Base-by-base conservation (phyloP, 2,797 vertebrate genomes). In the Pipistrellus pipistrellus region DNA sequence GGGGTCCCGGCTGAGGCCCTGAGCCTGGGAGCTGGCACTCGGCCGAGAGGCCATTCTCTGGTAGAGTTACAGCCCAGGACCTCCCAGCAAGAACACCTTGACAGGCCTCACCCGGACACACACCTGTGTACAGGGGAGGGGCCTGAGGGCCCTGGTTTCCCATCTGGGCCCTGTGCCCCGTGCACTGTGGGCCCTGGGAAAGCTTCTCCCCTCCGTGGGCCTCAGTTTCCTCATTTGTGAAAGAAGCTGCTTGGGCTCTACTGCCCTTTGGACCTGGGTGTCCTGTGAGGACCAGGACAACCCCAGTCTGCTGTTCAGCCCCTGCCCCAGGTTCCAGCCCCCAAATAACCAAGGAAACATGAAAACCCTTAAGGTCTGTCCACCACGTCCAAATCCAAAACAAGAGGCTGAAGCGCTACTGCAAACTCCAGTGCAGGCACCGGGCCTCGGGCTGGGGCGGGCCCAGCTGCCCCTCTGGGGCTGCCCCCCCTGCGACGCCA, bases 381-480 rank as follows among this genome's bases (percentile, higher is more conserved):
- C 21, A 59, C 78, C 14, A 14, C 0, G 0, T 91, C 25, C 84
- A 57, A 41, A n/a, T 14, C 25, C 46, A 90, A 94, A 55, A 55
- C 53, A 55, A 55, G 53, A 20, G 53, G 20, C 18, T 55, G 53
- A 21, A 25, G 82, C 0, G 0, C n/a, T 18, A 53, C 17, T 2
- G 27, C 69, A 64, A 21, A 73, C 20, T 8, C 41, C 20, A 8
- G 48, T 38, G 48, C 3, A 0, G 44, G 48, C 3, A 1, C 53
- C 3, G 4, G 14, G 35, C 32, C 9, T 10, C 2, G 30, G 32
- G 3, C 0, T 1, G 14, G 18, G 32, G 4, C 0, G 0, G 8
- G 41, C 15, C 51, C 21, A 9, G 55, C 8, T 27, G 38, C 41
- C 8, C 15, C 21, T 20, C 44, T 4, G 13, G 32, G 72, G 46